Evolutionary conservation across 2,113 vertebrate genomes (phyloP), one percentile per base, ranked within the genome.

Genomic region (Pithys albifrons): DNA sequence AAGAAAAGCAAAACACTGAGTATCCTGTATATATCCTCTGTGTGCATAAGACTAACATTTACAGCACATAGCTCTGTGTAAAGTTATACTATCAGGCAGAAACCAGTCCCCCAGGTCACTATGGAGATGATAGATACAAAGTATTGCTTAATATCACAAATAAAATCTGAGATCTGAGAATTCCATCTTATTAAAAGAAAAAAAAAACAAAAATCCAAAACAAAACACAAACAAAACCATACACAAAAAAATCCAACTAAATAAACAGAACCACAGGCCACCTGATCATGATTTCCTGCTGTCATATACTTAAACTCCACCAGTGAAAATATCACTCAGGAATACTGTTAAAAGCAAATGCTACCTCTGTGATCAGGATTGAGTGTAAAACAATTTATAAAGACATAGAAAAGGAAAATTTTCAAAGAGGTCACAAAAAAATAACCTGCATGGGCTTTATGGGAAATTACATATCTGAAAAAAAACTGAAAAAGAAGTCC

Each of bases 231-330:
- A 20, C 7, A 62, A 41, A 20, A 8, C 39, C 39, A 19, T 28
- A 15, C 7, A 13, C 1, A 35, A 29, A 41, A 55, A 28, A 5
- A 3, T 2, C 2, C 8, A 45, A 16, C 2, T 4, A 29, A 55
- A 64, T 48, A 41, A 62, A 51, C 5, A 46, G 10, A 11, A 62
- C 64, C 54, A 37, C 35, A 65, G 2, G 7, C n/a, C 43, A 67
- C 43, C 69, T 86, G 64, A 10, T 54, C 35, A 91, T 86, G 37
- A 67, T 92, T 97, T 93, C 67, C 69, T 74, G 39, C 62, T 66
- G 41, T 72, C 55, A 28, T 25, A 55, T 59, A 51, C 59, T 83
- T 71, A 85, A 88, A 59, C 10, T 16, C 39, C 10, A 10, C 19
- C 15, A 86, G 22, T 12, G 57, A 88, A 91, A 85, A 64, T 39